These are phyloP conservation scores for Drosophila cardini DNA, from an alignment of 1,140 invertebrate genomes.

Conservation along the genomic window DNA sequence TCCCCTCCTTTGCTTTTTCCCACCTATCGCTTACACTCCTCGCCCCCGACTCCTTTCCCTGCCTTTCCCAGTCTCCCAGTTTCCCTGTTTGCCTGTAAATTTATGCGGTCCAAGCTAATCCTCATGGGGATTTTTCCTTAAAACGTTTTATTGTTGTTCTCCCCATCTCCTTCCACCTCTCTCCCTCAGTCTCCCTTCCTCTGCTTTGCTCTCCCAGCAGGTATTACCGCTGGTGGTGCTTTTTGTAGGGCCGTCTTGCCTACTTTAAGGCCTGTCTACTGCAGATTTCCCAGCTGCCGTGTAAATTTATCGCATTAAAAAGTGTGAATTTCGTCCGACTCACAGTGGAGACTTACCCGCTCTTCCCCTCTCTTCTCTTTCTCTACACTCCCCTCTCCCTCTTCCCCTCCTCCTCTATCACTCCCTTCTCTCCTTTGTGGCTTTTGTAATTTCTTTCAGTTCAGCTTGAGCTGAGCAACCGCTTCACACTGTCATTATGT, in stretches of 20 bases:
- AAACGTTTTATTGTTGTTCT: conserved; percentile 75
- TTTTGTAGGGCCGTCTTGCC: conserved; percentile 31
- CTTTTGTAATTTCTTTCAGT: conserved; percentile 63
- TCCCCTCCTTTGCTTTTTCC: neutral
- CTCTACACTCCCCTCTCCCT: neutral
- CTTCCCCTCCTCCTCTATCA: neutral
- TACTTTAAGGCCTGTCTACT: conserved; percentile 70
- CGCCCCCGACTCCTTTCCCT: neutral
- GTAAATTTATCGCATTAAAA: conserved; percentile 83
- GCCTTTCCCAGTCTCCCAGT: neutral
- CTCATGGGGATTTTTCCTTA: conserved; percentile 75
- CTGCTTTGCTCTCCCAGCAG: conserved; percentile 21
- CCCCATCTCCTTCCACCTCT: neutral
- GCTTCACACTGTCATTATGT: conserved; percentile 81
- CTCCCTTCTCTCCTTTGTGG: neutral
- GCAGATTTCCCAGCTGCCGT: conserved; percentile 81
- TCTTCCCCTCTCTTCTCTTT: neutral
- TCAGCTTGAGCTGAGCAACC: conserved; percentile 32
- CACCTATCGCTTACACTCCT: neutral
- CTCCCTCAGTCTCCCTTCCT: neutral
- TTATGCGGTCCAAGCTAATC: conserved; percentile 79
- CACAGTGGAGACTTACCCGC: neutral
- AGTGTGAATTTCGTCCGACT: conserved; percentile 66
- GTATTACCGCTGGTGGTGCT: conserved; percentile 4
- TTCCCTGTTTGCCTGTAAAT: conserved; percentile 46